Evolutionary conservation across 2,797 vertebrate genomes (phyloP), one percentile per base, ranked within the genome.

Genomic region (Pseudochirops corinnae): DNA sequence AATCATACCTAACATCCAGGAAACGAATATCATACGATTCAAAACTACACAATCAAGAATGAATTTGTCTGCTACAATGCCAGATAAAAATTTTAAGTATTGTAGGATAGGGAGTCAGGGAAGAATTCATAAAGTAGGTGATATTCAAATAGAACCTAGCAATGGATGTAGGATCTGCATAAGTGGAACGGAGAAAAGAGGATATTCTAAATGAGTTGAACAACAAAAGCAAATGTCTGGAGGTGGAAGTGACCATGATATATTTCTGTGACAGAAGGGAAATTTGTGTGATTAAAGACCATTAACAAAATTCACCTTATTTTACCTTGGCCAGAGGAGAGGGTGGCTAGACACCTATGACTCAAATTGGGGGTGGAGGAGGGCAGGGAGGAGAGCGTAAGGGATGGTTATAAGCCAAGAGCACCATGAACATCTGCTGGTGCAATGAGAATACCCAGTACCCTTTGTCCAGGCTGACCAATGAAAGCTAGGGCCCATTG

Each of bases 51-150:
- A 39, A 82, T 26, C 21, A 87, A 87, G 21, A 50, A 26, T 50
- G 39, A 87, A 74, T 18, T 74, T 74, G 39, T 82, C 46, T 82
- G n/a, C 74, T 82, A 46, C 46, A 21, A 21, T 24, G 39, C 74
- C 39, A 46, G 24, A 82, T 82, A 82, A 14, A 55, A 39, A 95
- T 87, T 90, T 2, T 24, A 82, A 46, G 39, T 87, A 87, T 50
- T 46, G 24, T 94, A 95, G 93, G 90, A 92, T 74, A 96, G 53
- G 74, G 62, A 96, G 57, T 93, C 31, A 62, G 93, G 95, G 58
- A 95, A 96, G 93, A 28, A 2, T 93, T 93, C 6, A 28, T 50
- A 94, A 87, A 93, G n/a, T 87, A 93, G 92, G 33, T 94, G n/a
- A 31, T 31, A 87, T 18, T 9, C 46, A 90, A 95, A 29, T n/a